Evolutionary conservation across 2,888 invertebrate genomes (phyloP).

Genomic region (Scelioninae gen. 1): DNA sequence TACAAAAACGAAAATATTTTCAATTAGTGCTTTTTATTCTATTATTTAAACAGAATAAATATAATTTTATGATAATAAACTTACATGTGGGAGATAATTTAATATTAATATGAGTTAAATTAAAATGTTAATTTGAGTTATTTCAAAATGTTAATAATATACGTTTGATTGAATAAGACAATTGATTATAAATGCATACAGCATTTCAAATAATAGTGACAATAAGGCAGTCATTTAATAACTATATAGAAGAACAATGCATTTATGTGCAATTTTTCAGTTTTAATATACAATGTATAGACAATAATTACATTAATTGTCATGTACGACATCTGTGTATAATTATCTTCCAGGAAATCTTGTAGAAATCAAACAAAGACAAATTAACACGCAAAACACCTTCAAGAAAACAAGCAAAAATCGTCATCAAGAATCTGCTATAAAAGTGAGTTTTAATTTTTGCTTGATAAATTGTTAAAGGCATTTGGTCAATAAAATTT

Average conservation of each 20-base stretch:
- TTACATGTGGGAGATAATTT: too few relatives aligned
- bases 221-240: constrained; percentile 11
- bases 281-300: not conserved
- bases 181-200: constrained; percentile 1
- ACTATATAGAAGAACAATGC: constrained; percentile 9
- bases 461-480: not conserved
- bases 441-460: too few relatives aligned
- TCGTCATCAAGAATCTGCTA: not conserved
- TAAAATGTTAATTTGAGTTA: too few relatives aligned
- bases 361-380: too few relatives aligned
- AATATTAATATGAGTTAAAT: too few relatives aligned
- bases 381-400: too few relatives aligned
- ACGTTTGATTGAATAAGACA: constrained; percentile 1
- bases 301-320: constrained; percentile 3
- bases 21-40: not conserved
- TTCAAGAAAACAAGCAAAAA: too few relatives aligned
- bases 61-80: too few relatives aligned
- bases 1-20: not conserved
- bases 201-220: not conserved
- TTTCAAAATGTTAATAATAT: too few relatives aligned
- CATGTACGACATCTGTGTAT: not conserved
- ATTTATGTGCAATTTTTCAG: not conserved
- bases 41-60: not conserved
- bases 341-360: not conserved
- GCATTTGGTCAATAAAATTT: not conserved